Base-by-base conservation (phyloP, 2,888 invertebrate genomes). In the Cabera pusaria region DNA sequence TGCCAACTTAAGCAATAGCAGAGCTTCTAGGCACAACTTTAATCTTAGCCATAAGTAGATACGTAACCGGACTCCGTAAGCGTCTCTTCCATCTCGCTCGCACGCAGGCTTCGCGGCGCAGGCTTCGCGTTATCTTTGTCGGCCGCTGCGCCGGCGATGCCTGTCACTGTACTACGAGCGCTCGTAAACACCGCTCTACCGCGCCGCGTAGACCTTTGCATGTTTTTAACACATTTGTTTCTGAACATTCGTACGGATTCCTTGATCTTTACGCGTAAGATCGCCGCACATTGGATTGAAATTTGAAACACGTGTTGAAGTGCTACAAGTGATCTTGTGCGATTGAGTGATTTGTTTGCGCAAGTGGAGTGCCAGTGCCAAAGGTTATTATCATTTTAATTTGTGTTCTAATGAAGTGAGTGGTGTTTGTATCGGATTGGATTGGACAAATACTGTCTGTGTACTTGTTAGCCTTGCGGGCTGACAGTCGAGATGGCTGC, bases 41-140 rank as follows among this genome's bases (percentile, higher is more conserved):
- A 72, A 64, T 78, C 69, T 74, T 64, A 59, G 69, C 78, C 67
- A 71, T 72, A 73, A 72, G 74, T 61, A 72, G 72, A 79, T 67
- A 76, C 72, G 72, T 82, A 83, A 79, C 86, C 83, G 81, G 82
- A 82, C 82, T 81, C 84, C 76, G 68, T 62, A 73, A 77, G 81
- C 81, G 74, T 76, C 74, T 72, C 41, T 23, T 40, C 47, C 26
- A 46, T 84, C 85, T 59, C 79, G 45, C 69, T 87, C 72, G 55
- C 77, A 64, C 85, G 33, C 45, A 39, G 51, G 48, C 42, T 56
- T 54, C 68, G 79, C 83, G 76, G 76, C 72, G 70, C 67, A 85
- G 85, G 86, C 87, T 86, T 62, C 62, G 52, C 57, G 56, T 64
- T 67, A 56, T 87, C 84, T 73, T 70, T 73, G 64, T 87, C 80